Evolutionary conservation across 2,113 vertebrate genomes (phyloP).

Genomic region (Triplophysa tibetana): DNA sequence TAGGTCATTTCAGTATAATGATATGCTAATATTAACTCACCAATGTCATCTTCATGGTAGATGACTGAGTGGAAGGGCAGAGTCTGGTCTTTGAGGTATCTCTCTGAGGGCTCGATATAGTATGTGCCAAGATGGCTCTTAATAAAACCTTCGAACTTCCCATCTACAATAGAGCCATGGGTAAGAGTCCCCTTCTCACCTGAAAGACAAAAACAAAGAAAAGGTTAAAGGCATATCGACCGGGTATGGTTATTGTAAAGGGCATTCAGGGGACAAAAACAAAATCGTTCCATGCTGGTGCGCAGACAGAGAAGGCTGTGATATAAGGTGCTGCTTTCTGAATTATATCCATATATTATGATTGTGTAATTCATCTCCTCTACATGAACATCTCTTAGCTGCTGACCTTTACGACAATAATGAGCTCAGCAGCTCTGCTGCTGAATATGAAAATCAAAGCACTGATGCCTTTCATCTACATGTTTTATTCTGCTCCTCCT

Average conservation of each 20-base stretch:
- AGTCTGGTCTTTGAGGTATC: constrained; percentile 83
- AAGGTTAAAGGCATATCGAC: neutral
- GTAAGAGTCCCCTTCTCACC: constrained; percentile 89
- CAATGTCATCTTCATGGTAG: constrained; percentile 95
- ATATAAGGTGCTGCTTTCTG: neutral
- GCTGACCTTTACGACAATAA: constrained; percentile 42
- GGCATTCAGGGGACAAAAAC: neutral
- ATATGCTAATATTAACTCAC: constrained; percentile 75
- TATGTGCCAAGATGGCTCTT: constrained; percentile 87
- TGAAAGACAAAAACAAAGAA: constrained; percentile 57
- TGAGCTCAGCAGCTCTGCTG: constrained; percentile 32
- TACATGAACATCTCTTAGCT: constrained; percentile 1
- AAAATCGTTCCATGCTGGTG: neutral
- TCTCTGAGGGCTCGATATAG: constrained; percentile 93
- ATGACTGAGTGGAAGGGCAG: constrained; percentile 93
- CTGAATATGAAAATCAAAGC: constrained; percentile 41
- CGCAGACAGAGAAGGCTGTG: neutral
- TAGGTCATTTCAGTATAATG: neutral
- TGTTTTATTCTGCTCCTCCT: neutral
- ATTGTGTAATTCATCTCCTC: neutral
- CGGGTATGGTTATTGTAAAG: neutral
- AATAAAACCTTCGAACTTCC: constrained; percentile 96
- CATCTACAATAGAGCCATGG: constrained; percentile 90
- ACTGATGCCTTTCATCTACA: neutral
- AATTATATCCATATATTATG: neutral